These are phyloP conservation scores for Galerucella pusilla DNA, from an alignment of 2,888 invertebrate species.

Conservation along the genomic window DNA sequence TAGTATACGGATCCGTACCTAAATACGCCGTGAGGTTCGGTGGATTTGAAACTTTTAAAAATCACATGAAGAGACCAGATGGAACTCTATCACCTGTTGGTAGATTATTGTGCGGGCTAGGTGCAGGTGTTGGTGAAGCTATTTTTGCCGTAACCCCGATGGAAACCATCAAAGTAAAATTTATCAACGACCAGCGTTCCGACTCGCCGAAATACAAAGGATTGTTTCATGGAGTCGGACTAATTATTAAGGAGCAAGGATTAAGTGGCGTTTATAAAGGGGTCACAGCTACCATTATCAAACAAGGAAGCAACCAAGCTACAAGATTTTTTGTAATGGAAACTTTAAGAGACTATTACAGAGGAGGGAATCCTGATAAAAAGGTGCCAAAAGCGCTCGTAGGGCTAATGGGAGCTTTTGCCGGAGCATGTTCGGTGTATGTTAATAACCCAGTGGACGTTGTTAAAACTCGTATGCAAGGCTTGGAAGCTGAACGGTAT, in stretches of 20 bases:
- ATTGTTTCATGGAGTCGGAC: constrained; percentile 91
- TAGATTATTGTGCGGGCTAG: constrained; percentile 90
- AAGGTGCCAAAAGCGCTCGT: constrained; percentile 87
- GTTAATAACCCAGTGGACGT: constrained; percentile 99
- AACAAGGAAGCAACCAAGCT: constrained; percentile 98
- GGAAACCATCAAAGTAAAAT: constrained; percentile 99
- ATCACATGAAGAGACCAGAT: constrained; percentile 76
- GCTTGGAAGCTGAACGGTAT: constrained; percentile 94
- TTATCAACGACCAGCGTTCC: constrained; percentile 96
- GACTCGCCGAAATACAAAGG: constrained; percentile 91
- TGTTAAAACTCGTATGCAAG: constrained; percentile 99
- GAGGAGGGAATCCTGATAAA: constrained; percentile 86
- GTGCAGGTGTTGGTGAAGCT: constrained; percentile 95
- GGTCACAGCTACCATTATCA: constrained; percentile 92
- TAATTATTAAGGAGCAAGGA: constrained; percentile 87
- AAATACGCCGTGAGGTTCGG: constrained; percentile 99
- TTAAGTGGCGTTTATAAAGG: constrained; percentile 92
- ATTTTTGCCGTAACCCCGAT: constrained; percentile 98
- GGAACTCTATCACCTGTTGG: constrained; percentile 83
- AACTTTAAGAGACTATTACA: constrained; percentile 90
- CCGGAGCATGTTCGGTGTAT: constrained; percentile 95
- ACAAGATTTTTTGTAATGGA: constrained; percentile 99
- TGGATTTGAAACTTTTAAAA: constrained; percentile 93
- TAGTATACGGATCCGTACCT: constrained; percentile 97
- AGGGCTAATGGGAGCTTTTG: constrained; percentile 91